Conservation (phyloP, 2,113 vertebrate genomes). For the Eleginops maclovinus region DNA sequence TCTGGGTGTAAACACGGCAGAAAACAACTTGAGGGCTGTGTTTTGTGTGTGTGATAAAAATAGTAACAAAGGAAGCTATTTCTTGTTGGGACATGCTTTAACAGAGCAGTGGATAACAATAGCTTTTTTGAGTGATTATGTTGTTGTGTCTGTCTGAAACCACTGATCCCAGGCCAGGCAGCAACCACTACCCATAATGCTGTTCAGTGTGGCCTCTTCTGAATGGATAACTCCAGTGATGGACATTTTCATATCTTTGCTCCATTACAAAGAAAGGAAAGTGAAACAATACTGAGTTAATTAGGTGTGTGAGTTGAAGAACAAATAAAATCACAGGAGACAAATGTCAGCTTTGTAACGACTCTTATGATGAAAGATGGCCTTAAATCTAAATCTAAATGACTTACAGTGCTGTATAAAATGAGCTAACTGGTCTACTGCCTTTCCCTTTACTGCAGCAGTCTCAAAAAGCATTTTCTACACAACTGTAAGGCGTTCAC, state of each 20-base stretch:
- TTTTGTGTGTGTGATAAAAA: constrained; percentile 26
- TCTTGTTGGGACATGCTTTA: constrained; percentile 60
- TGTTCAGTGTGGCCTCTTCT: constrained; percentile 43
- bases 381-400: too few species aligned
- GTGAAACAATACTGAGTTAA: constrained; percentile 37
- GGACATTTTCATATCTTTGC: constrained; percentile 51
- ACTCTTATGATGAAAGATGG: too few species aligned
- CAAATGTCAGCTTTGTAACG: too few species aligned
- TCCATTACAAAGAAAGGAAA: constrained; percentile 52
- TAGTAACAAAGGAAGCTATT: constrained; percentile 31
- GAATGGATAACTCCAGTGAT: constrained; percentile 51
- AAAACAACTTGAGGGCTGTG: constrained; percentile 15
- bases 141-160: constrained; percentile 40
- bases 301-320: too few species aligned
- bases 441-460: too few species aligned
- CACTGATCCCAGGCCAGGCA: constrained; percentile 48
- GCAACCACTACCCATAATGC: constrained; percentile 42
- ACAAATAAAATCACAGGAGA: too few species aligned
- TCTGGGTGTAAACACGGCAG: constrained; percentile 47
- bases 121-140: constrained; percentile 59
- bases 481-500: too few species aligned
- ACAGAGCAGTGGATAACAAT: constrained; percentile 55
- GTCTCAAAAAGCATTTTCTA: too few species aligned
- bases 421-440: too few species aligned
- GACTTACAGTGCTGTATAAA: too few species aligned